Base-by-base conservation (phyloP, 2,113 vertebrate genomes). In the Calidris pygmaea region DNA sequence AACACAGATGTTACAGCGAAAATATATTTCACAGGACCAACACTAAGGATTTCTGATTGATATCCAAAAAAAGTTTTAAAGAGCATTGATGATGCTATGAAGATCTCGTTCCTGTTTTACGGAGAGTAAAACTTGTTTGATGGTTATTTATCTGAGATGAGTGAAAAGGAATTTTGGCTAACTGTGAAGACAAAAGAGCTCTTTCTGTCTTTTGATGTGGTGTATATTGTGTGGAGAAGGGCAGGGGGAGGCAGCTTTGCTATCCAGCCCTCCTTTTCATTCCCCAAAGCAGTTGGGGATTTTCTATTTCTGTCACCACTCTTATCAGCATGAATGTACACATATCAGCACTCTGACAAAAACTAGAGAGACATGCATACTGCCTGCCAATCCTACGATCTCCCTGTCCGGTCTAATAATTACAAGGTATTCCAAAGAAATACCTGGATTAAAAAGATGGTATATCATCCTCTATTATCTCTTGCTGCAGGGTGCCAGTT, bases 291-390 rank as follows among this genome's bases (percentile, higher is more conserved):
- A 74, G 95, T 63, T 93, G 82, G 70, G 74, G 94, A 96, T 97
- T 97, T 98, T 96, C 68, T 93, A 8, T 89, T 97, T 96, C 96
- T 97, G 93, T 97, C 97, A 97, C 89, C 95, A 94, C 90, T 73
- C 89, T 96, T 98, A 94, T 97, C 96, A 97, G 75, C 76, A 78
- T 37, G 37, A 96, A 90, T 65, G 83, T 94, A 92, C 37, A 92
- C 67, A 39, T 92, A 97, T 96, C 96, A 97, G 87, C 93, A 85
- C 93, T 80, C 56, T 65, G 55, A 68, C 48, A 93, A 91, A 48
- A 94, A 87, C 70, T 85, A 66, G 29, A 95, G 89, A 93, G 72
- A 50, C 62, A 34, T 53, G 27, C 65, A 66, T 43, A 37, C 47
- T 91, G 60, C 73, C 68, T 94, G 90, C 65, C 90, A 91, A 73